These are phyloP conservation scores for Danio jaintianensis DNA, from an alignment of 2,797 vertebrate genomes.

Conservation along the genomic window DNA sequence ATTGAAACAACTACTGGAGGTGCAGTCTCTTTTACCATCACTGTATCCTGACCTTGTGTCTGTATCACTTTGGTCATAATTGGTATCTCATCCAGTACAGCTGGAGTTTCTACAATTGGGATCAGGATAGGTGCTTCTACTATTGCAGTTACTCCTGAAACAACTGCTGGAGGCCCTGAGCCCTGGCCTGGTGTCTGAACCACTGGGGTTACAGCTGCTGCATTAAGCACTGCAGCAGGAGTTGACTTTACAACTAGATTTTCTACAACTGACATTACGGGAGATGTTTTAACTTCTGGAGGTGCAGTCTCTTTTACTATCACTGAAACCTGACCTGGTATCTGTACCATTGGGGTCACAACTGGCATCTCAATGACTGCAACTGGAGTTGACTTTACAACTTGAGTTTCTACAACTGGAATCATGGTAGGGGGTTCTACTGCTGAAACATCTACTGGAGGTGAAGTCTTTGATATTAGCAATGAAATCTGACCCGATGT, in stretches of 20 bases:
- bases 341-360: background rate
- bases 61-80: background rate
- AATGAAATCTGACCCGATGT: background rate
- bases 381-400: background rate
- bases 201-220: background rate
- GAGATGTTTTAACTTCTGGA: background rate
- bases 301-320: conserved; percentile 23
- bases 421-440: background rate
- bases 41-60: background rate
- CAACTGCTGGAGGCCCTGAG: conserved; percentile 5
- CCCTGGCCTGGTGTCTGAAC: conserved; percentile 5
- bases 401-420: background rate
- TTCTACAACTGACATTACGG: background rate
- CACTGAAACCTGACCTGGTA: background rate
- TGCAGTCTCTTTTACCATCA: conserved; percentile 21
- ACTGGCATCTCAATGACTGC: background rate
- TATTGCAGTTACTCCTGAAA: background rate
- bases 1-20: background rate
- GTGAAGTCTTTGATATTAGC: conserved; percentile 19
- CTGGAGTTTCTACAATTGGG: background rate
- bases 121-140: background rate
- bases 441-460: background rate
- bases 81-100: background rate
- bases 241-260: background rate
- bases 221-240: background rate